Conservation (phyloP, 2,113 vertebrate genomes). For the Tachuris rubrigastra region DNA sequence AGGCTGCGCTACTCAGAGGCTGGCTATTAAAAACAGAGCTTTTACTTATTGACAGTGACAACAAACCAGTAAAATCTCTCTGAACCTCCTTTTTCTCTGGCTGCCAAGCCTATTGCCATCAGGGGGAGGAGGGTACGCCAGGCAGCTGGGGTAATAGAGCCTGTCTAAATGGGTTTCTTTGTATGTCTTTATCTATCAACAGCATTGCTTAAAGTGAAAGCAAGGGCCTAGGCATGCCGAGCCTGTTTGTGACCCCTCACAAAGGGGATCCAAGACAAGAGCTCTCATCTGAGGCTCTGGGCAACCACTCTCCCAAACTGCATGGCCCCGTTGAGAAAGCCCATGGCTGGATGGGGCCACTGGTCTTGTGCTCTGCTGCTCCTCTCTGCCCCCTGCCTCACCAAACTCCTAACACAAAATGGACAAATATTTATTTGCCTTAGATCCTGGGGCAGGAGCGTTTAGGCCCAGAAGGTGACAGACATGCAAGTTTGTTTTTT, state of each 20-base stretch:
- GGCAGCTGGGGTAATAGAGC: neutral
- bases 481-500: constrained; percentile 33
- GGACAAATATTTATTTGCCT: constrained; percentile 53
- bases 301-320: neutral
- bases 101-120: neutral
- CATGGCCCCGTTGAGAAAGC: neutral
- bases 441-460: neutral
- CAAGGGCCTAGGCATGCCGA: neutral
- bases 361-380: accelerated
- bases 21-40: constrained; percentile 32
- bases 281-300: neutral
- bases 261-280: neutral
- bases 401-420: neutral
- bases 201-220: neutral
- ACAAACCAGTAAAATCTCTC: constrained; percentile 50
- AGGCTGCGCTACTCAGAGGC: neutral
- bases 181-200: neutral
- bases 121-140: neutral
- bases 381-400: neutral
- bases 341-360: accelerated
- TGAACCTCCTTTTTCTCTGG: neutral
- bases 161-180: constrained; percentile 24
- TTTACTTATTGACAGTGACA: constrained; percentile 36
- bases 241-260: neutral
- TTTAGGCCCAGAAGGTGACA: constrained; percentile 33